A percentile compares a stretch with the other conserved stretches of the same genome.
Evolutionary conservation across 2,113 vertebrate genomes (phyloP).

Genomic region (Hypanus sabinus): DNA sequence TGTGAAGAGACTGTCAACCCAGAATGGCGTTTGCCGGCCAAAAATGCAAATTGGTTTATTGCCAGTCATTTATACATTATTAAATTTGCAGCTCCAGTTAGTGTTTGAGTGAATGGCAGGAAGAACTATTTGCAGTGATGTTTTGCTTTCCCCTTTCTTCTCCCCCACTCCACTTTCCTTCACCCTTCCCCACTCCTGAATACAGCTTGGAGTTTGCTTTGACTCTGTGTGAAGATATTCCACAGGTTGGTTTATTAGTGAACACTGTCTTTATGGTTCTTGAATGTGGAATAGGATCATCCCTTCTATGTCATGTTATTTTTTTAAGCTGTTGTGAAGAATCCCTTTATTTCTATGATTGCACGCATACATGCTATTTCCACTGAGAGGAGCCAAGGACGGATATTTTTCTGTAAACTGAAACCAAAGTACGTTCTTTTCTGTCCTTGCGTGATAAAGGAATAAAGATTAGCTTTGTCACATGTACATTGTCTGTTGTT

Average conservation of each 20-base stretch:
- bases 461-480: no score
- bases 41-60: neutral
- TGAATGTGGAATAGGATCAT: neutral
- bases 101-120: neutral
- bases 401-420: neutral
- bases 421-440: neutral
- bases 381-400: neutral
- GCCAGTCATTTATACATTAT: neutral
- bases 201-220: neutral
- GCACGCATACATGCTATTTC: neutral
- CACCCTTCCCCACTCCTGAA: neutral
- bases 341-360: neutral
- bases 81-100: slow-evolving; percentile 27
- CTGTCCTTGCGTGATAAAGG: neutral
- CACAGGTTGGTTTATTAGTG: neutral
- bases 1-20: neutral
- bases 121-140: no score
- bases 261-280: neutral
- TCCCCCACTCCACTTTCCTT: no score
- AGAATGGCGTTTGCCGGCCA: neutral
- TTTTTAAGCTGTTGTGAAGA: neutral
- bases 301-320: neutral
- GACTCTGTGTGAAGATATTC: neutral
- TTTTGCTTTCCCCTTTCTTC: no score
- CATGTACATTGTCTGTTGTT: no score